phyloP scores from a whole-genome alignment of 2,797 vertebrate species.

The Sebastes flavidus region DNA sequence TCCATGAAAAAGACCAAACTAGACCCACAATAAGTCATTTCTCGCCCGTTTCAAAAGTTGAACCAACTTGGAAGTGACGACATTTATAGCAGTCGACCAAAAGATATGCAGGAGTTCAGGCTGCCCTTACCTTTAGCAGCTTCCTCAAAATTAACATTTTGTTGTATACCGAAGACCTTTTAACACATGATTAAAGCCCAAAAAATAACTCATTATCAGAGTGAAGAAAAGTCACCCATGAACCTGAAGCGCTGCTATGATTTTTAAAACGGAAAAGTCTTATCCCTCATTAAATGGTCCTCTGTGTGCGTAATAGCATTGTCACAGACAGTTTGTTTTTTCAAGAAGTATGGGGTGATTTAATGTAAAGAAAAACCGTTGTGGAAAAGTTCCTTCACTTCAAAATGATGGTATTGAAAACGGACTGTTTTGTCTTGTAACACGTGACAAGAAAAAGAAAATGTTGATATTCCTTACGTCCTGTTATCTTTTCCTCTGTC shows the following conservation, averaged over 20 bases:
- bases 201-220: not conserved
- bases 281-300: not conserved
- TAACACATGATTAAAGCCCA: not conserved
- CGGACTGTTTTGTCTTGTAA: not conserved
- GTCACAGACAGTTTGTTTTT: not conserved
- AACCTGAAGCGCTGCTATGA: not conserved
- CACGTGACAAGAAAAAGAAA: too few relatives aligned
- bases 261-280: not conserved
- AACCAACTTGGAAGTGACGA: not conserved
- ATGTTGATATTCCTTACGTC: too few relatives aligned
- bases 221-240: not conserved
- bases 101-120: not conserved
- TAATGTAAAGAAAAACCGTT: not conserved
- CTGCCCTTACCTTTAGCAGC: not conserved
- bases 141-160: not conserved
- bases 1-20: slow-evolving; percentile 15
- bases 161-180: not conserved
- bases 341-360: not conserved
- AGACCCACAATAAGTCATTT: slow-evolving; percentile 29
- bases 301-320: not conserved
- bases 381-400: not conserved
- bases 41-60: not conserved
- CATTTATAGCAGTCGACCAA: not conserved
- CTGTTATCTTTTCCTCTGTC: too few relatives aligned
- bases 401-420: not conserved